Conservation (phyloP, 2,888 invertebrate species). For the Lagria hirta region DNA sequence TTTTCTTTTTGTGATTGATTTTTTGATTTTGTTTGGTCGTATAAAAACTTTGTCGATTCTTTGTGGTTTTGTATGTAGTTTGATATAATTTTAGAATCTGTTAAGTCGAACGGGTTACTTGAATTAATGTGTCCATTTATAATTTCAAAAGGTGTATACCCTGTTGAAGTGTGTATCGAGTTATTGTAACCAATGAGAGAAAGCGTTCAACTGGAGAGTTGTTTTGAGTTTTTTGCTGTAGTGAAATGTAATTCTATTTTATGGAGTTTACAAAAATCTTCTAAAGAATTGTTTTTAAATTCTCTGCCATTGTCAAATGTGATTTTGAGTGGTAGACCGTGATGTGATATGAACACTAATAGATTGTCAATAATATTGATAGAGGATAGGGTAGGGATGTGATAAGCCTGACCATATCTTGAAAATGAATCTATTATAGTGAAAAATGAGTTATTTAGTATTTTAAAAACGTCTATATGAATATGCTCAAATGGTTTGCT, state of each 20-base stretch:
- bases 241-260: slow-evolving; percentile 8
- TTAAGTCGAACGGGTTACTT: slow-evolving; percentile 25
- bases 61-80: slow-evolving; percentile 23
- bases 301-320: slow-evolving; percentile 2
- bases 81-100: slow-evolving; percentile 14
- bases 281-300: slow-evolving; percentile 4
- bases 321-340: slow-evolving; percentile 7
- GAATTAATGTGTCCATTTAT: slow-evolving; percentile 22
- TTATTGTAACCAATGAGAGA: slow-evolving; percentile 25
- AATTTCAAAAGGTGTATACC: slow-evolving; percentile 24
- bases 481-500: slow-evolving; percentile 3
- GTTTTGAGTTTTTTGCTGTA: slow-evolving; percentile 7
- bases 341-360: slow-evolving; percentile 5
- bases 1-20: slow-evolving; percentile 13
- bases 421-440: slow-evolving; percentile 4
- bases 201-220: slow-evolving; percentile 5
- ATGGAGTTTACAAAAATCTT: slow-evolving; percentile 7
- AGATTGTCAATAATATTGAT: slow-evolving; percentile 2
- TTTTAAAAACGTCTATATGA: slow-evolving; percentile 1
- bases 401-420: slow-evolving; percentile 2
- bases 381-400: slow-evolving; percentile 2
- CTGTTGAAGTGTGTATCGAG: slow-evolving; percentile 21
- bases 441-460: slow-evolving; percentile 1
- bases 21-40: slow-evolving; percentile 22
- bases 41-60: too few species aligned